phyloP scores from a whole-genome alignment of 2,888 invertebrate species.

The Drosophila borealis region DNA sequence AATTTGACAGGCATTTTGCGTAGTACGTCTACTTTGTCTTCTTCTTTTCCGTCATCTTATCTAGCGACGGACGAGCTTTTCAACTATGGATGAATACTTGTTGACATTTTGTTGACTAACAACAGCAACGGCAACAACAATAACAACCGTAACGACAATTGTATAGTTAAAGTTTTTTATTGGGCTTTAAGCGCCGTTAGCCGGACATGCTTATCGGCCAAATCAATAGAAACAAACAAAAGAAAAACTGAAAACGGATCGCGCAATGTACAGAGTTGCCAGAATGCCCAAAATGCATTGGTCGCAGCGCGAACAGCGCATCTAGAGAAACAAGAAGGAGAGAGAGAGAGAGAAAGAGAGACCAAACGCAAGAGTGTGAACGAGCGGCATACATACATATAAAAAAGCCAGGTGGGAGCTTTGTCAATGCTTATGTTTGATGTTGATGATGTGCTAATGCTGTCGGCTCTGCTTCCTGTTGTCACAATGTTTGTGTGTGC shows the following conservation, averaged over 20 bases:
- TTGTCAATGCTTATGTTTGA: slow-evolving; percentile 39
- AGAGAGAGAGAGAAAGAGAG: not conserved
- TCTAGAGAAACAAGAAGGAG: slow-evolving; percentile 2
- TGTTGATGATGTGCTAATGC: slow-evolving; percentile 52
- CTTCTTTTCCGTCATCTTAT: slow-evolving; percentile 21
- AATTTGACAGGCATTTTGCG: slow-evolving; percentile 17
- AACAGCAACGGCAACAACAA: slow-evolving; percentile 8
- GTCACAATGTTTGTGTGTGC: slow-evolving; percentile 14
- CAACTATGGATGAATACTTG: slow-evolving; percentile 13
- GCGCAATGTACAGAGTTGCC: slow-evolving; percentile 10
- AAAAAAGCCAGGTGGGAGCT: slow-evolving; percentile 20
- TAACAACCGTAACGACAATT: slow-evolving; percentile 27
- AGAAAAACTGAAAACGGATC: slow-evolving; percentile 17
- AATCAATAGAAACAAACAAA: slow-evolving; percentile 34
- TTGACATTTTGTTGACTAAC: slow-evolving; percentile 36
- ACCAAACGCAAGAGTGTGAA: not conserved
- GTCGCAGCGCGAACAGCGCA: slow-evolving; percentile 5
- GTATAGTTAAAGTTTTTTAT: slow-evolving; percentile 37
- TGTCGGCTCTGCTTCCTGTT: slow-evolving; percentile 48
- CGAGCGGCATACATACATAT: not conserved
- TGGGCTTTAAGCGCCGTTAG: slow-evolving; percentile 41
- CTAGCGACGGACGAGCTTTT: slow-evolving; percentile 26
- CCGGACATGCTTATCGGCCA: slow-evolving; percentile 47
- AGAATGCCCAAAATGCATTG: slow-evolving; percentile 48
- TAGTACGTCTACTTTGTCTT: not conserved